Evolutionary conservation across 2,113 vertebrate genomes (phyloP).

Genomic region (Eulacestoma nigropectus): DNA sequence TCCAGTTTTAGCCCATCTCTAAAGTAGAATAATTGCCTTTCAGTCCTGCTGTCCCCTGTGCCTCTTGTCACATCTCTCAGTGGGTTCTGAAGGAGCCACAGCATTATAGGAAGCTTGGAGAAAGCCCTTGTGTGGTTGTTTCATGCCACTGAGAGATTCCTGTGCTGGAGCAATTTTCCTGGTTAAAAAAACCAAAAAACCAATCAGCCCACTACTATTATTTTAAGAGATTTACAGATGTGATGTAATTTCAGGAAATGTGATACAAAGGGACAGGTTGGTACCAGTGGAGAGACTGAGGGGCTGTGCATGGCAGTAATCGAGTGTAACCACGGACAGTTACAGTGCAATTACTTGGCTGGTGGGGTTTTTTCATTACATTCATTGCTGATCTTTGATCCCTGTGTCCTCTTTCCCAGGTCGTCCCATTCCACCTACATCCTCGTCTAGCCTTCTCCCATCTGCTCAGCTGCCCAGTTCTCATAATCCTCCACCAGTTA

Average conservation of each 20-base stretch:
- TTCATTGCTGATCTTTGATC: conserved; percentile 77
- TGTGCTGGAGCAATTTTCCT: not conserved
- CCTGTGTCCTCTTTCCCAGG: conserved; percentile 88
- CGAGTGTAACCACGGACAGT: not conserved
- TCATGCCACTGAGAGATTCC: not conserved
- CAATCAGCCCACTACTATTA: not conserved
- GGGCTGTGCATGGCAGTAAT: not conserved
- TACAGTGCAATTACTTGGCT: conserved; percentile 21
- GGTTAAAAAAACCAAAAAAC: not conserved
- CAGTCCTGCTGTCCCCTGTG: not conserved
- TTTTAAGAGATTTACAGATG: not conserved
- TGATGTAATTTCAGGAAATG: not conserved
- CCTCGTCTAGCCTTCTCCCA: conserved; percentile 94
- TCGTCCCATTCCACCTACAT: conserved; percentile 97
- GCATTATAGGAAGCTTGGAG: not conserved
- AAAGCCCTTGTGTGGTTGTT: not conserved
- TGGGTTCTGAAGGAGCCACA: not conserved
- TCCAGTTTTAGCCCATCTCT: not conserved
- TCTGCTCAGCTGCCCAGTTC: conserved; percentile 91
- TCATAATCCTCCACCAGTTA: conserved; percentile 88
- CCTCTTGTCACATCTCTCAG: not conserved
- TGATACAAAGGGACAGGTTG: not conserved
- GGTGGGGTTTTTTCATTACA: conserved; percentile 54
- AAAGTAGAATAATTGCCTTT: not conserved
- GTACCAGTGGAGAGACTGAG: not conserved